A percentile compares a stretch with the other conserved stretches of the same genome.
These are phyloP conservation scores for Linnaemya vulpina DNA, from an alignment of 2,888 invertebrate genomes.

Conservation along the genomic window DNA sequence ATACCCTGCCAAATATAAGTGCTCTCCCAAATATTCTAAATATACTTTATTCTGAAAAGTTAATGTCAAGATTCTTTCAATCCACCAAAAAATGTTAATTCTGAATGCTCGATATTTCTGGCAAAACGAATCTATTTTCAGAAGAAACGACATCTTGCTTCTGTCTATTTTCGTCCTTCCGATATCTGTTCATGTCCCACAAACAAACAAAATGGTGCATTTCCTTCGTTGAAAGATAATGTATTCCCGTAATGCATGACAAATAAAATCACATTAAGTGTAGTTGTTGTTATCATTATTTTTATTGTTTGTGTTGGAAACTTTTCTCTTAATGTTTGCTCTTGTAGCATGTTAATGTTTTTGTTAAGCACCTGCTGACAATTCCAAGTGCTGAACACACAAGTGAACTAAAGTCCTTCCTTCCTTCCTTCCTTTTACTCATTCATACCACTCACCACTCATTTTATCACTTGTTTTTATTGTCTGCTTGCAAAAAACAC, in stretches of 20 bases:
- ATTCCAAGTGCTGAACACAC: constrained; percentile 80
- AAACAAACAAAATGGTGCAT: constrained; percentile 7
- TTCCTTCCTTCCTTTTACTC: not conserved
- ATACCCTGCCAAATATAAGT: too few relatives aligned
- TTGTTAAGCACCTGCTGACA: constrained; percentile 82
- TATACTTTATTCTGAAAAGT: too few relatives aligned
- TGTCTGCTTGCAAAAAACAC: constrained; percentile 1
- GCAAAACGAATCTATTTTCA: not conserved
- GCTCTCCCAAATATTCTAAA: too few relatives aligned
- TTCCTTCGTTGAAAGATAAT: constrained; percentile 35
- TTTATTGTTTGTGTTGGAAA: constrained; percentile 59
- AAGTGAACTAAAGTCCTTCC: not conserved
- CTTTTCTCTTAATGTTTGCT: constrained; percentile 46
- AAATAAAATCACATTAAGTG: constrained; percentile 71
- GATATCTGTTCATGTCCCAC: not conserved
- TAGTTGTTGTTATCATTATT: constrained; percentile 44
- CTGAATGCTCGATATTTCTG: too few relatives aligned
- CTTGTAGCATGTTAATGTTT: constrained; percentile 73
- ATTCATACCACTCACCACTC: constrained; percentile 58
- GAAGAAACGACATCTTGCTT: constrained; percentile 1
- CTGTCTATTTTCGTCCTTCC: not conserved
- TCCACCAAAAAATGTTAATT: too few relatives aligned
- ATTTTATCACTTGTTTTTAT: constrained; percentile 72
- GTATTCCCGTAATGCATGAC: constrained; percentile 67
- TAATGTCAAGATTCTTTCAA: too few relatives aligned